Conservation (phyloP, 2,113 vertebrate species). For the Heterocephalus glaber region DNA sequence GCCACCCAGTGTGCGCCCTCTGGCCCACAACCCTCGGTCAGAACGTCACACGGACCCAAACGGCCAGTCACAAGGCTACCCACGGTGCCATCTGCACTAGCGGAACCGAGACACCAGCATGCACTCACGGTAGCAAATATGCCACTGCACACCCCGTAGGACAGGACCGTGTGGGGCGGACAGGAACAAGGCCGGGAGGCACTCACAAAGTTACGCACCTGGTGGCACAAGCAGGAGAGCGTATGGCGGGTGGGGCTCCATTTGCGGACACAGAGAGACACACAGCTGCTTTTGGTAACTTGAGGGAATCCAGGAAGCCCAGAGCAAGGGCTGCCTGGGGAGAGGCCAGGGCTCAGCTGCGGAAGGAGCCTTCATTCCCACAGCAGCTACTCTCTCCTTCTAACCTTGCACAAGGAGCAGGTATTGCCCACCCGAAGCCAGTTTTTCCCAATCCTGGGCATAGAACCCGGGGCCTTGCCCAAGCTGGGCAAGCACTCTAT, state of each 20-base stretch:
- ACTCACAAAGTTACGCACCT: rapidly evolving
- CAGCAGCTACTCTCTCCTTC: neutral
- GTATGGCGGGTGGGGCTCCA: rapidly evolving
- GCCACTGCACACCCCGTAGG: rapidly evolving
- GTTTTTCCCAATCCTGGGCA: neutral
- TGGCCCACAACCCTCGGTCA: neutral
- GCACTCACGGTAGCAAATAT: rapidly evolving
- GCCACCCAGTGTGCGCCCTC: rapidly evolving
- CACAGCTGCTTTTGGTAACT: rapidly evolving
- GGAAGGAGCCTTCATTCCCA: rapidly evolving
- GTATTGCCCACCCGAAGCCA: neutral
- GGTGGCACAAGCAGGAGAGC: rapidly evolving
- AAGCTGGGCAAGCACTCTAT: too few relatives aligned
- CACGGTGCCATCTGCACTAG: neutral
- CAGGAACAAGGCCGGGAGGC: neutral
- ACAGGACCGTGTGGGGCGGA: rapidly evolving
- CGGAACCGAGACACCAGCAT: rapidly evolving
- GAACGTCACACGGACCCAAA: neutral
- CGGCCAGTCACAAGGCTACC: neutral
- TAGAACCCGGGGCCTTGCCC: neutral
- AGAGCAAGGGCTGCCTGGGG: neutral
- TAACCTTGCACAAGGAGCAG: rapidly evolving
- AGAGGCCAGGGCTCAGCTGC: rapidly evolving
- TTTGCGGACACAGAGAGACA: rapidly evolving
- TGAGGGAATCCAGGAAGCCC: rapidly evolving